Percentiles rank a stretch among this genome's conserved stretches.
Evolutionary conservation across 2,888 invertebrate species (phyloP).

Genomic region (Epinotia brunnichana): DNA sequence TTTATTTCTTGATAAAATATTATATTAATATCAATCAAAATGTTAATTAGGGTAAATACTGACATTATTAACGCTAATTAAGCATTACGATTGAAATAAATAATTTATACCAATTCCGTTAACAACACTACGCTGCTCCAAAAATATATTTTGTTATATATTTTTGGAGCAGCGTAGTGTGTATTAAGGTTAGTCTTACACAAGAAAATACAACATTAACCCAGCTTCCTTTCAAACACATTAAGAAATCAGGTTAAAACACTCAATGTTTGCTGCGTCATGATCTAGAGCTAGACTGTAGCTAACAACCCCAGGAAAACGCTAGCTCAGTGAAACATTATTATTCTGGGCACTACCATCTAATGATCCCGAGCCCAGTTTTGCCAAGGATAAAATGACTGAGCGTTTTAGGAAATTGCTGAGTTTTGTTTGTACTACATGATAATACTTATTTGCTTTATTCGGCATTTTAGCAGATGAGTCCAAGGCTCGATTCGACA

Average conservation of each 20-base stretch:
- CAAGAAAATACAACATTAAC: neutral
- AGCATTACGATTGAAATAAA: too few relatives aligned
- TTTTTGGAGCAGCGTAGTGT: too few relatives aligned
- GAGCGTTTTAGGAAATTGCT: neutral
- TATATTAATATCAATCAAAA: too few relatives aligned
- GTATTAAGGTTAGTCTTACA: too few relatives aligned
- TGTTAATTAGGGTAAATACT: too few relatives aligned
- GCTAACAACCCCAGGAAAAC: neutral
- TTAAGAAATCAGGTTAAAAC: constrained; percentile 20
- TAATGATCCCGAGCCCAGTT: neutral
- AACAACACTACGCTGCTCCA: too few relatives aligned
- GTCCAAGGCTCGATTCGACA: too few relatives aligned
- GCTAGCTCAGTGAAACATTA: neutral
- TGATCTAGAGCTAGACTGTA: constrained; percentile 4
- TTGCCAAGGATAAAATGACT: neutral
- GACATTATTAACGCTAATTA: too few relatives aligned
- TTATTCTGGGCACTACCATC: neutral
- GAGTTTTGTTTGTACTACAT: neutral
- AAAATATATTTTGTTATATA: too few relatives aligned
- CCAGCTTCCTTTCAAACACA: constrained; percentile 12
- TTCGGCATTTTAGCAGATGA: neutral
- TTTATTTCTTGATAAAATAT: too few relatives aligned
- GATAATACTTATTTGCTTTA: neutral
- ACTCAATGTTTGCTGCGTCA: constrained; percentile 5
- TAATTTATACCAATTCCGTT: too few relatives aligned